Evolutionary conservation across 2,888 invertebrate species (phyloP).

Genomic region (Saturnia pavonia): DNA sequence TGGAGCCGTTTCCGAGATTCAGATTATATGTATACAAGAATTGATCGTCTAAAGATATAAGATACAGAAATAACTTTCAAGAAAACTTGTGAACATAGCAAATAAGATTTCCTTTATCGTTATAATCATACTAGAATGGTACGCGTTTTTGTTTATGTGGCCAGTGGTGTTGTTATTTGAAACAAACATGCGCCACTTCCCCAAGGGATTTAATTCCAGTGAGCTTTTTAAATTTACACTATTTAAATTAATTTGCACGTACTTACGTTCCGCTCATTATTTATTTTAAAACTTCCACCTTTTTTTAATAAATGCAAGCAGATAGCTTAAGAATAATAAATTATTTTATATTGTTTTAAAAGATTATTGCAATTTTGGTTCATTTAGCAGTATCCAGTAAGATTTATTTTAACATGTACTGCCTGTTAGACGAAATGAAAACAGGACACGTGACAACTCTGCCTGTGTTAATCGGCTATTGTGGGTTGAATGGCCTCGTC

Average conservation of each 20-base stretch:
- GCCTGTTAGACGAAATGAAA: slow-evolving; percentile 10
- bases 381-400: neutral
- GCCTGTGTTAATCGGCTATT: slow-evolving; percentile 29
- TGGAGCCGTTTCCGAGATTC: too few species aligned
- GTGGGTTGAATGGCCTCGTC: slow-evolving; percentile 28
- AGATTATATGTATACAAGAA: too few species aligned
- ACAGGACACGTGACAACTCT: slow-evolving; percentile 4
- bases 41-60: too few species aligned
- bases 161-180: neutral
- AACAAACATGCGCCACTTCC: neutral
- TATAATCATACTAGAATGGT: neutral
- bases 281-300: neutral
- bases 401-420: neutral
- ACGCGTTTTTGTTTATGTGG: neutral
- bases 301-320: neutral
- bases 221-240: neutral
- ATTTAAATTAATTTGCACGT: neutral
- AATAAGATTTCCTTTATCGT: neutral
- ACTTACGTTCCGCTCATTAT: neutral
- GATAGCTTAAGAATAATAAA: too few species aligned
- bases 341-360: neutral
- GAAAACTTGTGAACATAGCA: neutral
- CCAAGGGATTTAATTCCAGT: neutral
- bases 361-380: neutral
- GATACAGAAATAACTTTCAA: neutral